A percentile compares a stretch with the other conserved stretches of the same genome.
Conservation (phyloP, 2,797 vertebrate genomes). For the Emys orbicularis region DNA sequence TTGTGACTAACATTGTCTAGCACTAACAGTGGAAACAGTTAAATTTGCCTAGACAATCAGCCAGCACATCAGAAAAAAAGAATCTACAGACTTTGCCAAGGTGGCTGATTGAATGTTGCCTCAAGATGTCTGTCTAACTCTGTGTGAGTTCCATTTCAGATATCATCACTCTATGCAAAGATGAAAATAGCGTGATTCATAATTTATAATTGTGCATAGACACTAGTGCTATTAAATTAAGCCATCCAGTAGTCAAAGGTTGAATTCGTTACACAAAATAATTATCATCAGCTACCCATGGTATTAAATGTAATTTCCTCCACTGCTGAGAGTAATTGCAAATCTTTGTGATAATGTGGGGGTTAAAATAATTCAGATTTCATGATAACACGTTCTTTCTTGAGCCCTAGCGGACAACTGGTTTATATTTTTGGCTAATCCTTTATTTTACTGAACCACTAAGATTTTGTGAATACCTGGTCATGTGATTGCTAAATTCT, state of each 20-base stretch:
- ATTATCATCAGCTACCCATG: background rate
- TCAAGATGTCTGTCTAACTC: background rate
- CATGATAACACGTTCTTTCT: background rate
- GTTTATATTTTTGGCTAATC: background rate
- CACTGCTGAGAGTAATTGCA: background rate
- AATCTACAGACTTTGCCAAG: background rate
- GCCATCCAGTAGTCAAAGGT: background rate
- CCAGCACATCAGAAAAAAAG: background rate
- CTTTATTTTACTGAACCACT: background rate
- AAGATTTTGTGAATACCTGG: background rate
- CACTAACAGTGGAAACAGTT: background rate
- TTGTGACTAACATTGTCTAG: background rate
- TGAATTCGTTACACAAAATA: conserved; percentile 1
- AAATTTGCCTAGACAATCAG: background rate
- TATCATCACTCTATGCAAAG: background rate
- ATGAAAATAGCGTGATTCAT: background rate
- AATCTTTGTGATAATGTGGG: background rate
- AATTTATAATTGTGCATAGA: conserved; percentile 9
- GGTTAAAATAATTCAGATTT: background rate
- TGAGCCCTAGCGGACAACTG: background rate
- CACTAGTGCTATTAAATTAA: background rate
- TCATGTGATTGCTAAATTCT: background rate
- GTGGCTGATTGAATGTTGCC: background rate
- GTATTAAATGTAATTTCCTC: background rate
- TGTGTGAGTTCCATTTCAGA: conserved; percentile 4